Evolutionary conservation across 2,888 invertebrate species (phyloP).

Genomic region (Ophion obscuratus): DNA sequence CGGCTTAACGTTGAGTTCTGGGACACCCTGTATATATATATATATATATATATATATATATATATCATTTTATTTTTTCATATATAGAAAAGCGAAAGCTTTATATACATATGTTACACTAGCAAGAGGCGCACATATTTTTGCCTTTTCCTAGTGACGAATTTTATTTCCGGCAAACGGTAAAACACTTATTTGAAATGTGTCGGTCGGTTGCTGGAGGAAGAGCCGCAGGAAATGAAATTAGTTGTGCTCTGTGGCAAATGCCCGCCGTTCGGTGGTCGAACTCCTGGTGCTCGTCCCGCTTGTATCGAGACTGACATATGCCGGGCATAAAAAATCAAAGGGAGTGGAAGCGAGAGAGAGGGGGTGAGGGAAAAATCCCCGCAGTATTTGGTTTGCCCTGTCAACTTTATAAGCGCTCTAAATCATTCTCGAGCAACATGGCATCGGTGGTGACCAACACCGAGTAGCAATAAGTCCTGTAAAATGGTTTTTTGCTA

Average conservation of each 20-base stretch:
- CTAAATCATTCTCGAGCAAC: constrained; percentile 10
- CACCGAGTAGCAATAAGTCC: background rate
- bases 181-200: constrained; percentile 44
- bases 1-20: no score
- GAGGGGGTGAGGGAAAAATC: background rate
- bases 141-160: constrained; percentile 40
- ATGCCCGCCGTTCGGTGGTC: constrained; percentile 65
- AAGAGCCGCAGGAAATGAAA: constrained; percentile 67
- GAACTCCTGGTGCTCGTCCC: constrained; percentile 45
- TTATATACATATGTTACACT: no score
- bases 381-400: background rate
- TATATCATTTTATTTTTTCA: no score
- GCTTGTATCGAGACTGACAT: background rate
- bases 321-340: background rate
- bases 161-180: constrained; percentile 15
- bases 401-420: background rate
- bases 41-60: no score
- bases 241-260: constrained; percentile 72
- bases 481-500: background rate
- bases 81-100: no score
- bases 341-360: background rate
- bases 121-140: constrained; percentile 1
- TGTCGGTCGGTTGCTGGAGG: constrained; percentile 25
- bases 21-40: no score
- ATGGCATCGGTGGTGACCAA: background rate